These are phyloP conservation scores for Drosophila kambysellisi DNA, from an alignment of 2,888 invertebrate genomes.

Conservation along the genomic window DNA sequence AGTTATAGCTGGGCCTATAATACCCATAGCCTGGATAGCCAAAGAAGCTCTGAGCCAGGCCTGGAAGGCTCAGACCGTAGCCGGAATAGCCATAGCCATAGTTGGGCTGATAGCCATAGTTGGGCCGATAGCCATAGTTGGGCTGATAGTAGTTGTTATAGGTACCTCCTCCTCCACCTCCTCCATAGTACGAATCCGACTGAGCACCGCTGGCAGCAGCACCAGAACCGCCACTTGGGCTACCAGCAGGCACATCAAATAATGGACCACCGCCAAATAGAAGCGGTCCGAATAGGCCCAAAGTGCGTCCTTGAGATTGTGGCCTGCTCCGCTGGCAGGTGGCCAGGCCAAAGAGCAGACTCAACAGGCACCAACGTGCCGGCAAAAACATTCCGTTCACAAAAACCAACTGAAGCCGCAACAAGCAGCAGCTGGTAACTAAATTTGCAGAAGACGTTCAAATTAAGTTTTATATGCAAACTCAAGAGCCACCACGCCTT, in stretches of 20 bases:
- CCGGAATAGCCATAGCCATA: constrained; percentile 40
- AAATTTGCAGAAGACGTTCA: constrained; percentile 36
- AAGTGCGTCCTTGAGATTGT: constrained; percentile 61
- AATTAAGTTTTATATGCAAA: constrained; percentile 63
- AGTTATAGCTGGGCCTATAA: constrained; percentile 62
- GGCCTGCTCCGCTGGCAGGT: constrained; percentile 37
- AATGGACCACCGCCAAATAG: constrained; percentile 51
- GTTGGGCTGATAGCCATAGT: constrained; percentile 16
- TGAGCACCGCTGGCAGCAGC: constrained; percentile 42
- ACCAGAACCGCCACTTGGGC: constrained; percentile 9
- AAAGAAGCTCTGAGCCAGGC: constrained; percentile 20
- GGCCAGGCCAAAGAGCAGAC: constrained; percentile 41
- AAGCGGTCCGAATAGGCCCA: constrained; percentile 63
- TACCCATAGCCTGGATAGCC: constrained; percentile 56
- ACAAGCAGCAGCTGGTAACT: constrained; percentile 41
- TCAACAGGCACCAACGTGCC: constrained; percentile 38
- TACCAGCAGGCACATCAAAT: constrained; percentile 44
- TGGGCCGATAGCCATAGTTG: constrained; percentile 30
- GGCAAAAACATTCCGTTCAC: constrained; percentile 44
- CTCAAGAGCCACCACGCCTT: constrained; percentile 31
- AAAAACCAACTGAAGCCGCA: constrained; percentile 25
- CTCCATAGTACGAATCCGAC: constrained; percentile 62
- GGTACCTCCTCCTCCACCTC: constrained; percentile 31
- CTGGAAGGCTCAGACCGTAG: constrained; percentile 31
- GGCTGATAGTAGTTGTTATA: constrained; percentile 32